Evolutionary conservation across 2,797 vertebrate genomes (phyloP).

Genomic region (Helicolenus hilgendorfi): DNA sequence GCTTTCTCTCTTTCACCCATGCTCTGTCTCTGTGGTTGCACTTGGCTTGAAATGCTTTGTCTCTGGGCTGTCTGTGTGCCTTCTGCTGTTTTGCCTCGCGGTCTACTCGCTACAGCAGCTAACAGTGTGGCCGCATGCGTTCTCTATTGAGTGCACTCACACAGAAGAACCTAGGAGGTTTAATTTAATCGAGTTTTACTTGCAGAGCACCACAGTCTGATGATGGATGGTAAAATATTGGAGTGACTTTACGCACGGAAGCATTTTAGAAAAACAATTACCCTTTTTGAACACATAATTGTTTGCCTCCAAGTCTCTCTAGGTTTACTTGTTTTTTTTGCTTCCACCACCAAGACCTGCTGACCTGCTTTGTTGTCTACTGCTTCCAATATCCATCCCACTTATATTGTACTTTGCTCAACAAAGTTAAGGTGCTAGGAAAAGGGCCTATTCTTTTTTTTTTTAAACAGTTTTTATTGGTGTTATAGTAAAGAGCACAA

Average conservation of each 20-base stretch:
- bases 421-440: background rate
- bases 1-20: constrained; percentile 25
- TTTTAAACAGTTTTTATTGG: no score
- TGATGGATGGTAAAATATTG: background rate
- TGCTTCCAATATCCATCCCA: background rate
- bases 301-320: background rate
- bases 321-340: background rate
- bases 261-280: background rate
- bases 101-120: constrained; percentile 47
- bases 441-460: background rate
- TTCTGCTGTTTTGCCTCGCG: constrained; percentile 40
- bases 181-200: background rate
- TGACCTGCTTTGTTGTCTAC: constrained; percentile 19
- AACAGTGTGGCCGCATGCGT: constrained; percentile 64
- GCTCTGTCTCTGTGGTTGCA: constrained; percentile 42
- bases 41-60: constrained; percentile 54
- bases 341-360: background rate
- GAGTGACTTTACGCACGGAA: background rate
- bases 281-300: background rate
- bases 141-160: constrained; percentile 58
- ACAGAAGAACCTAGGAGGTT: constrained; percentile 8
- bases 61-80: constrained; percentile 54
- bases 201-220: background rate
- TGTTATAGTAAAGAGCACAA: no score
- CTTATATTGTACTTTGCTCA: background rate